Evolutionary conservation across 2,113 vertebrate genomes (phyloP).

Genomic region (Symphodus melops): DNA sequence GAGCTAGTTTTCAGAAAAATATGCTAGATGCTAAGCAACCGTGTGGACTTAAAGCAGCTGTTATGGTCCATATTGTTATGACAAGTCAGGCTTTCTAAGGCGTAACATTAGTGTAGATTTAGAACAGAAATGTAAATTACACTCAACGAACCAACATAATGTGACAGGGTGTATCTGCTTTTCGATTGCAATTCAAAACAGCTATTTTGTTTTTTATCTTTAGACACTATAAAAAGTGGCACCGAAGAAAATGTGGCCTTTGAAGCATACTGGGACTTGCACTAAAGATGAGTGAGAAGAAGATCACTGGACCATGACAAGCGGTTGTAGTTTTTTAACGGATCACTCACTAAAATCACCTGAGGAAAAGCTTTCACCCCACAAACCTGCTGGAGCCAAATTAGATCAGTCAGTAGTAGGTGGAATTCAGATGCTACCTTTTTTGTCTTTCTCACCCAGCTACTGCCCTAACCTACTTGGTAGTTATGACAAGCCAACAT

Average conservation of each 20-base stretch:
- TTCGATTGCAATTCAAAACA: too few relatives aligned
- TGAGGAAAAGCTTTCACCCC: conserved; percentile 19
- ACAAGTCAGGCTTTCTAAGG: too few relatives aligned
- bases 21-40: too few relatives aligned
- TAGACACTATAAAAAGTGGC: neutral
- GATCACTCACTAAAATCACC: neutral
- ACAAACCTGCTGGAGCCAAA: conserved; percentile 9
- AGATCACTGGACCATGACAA: neutral
- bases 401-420: conserved; percentile 8
- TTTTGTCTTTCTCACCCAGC: conserved; percentile 23
- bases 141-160: too few relatives aligned
- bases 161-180: too few relatives aligned
- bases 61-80: too few relatives aligned
- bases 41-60: too few relatives aligned
- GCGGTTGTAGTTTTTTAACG: neutral
- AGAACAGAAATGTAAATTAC: too few relatives aligned
- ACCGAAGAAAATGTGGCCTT: neutral
- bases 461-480: conserved; percentile 1
- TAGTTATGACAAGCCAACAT: neutral
- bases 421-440: conserved; percentile 1
- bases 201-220: too few relatives aligned
- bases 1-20: too few relatives aligned
- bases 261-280: neutral
- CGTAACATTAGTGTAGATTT: too few relatives aligned
- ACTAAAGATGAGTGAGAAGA: neutral